phyloP scores from a whole-genome alignment of 1,140 invertebrate genomes.

The Micrasema longulum region DNA sequence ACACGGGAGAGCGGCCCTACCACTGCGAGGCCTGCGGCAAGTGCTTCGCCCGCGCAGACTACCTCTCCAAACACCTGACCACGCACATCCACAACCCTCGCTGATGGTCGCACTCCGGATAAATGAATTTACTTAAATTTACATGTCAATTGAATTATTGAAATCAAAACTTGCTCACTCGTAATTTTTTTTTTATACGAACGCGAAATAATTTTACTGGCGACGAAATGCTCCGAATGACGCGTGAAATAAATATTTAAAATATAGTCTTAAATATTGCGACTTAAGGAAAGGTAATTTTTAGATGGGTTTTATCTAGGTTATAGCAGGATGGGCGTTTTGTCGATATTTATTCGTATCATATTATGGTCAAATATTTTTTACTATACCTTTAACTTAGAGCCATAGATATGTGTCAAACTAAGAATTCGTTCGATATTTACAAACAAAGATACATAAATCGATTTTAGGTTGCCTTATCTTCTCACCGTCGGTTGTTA shows the following conservation, averaged over 20 bases:
- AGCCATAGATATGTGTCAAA: slow-evolving; percentile 52
- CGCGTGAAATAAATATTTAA: no score
- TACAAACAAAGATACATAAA: slow-evolving; percentile 51
- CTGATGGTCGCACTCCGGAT: slow-evolving; percentile 17
- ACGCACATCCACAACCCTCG: slow-evolving; percentile 83
- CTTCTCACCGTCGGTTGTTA: slow-evolving; percentile 55
- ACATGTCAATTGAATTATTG: slow-evolving; percentile 52
- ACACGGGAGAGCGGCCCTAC: slow-evolving; percentile 88
- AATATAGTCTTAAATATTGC: no score
- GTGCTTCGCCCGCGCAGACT: slow-evolving; percentile 89
- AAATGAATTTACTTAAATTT: slow-evolving; percentile 10
- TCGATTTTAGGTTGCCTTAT: slow-evolving; percentile 56
- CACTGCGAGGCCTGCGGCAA: slow-evolving; percentile 93
- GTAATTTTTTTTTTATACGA: slow-evolving; percentile 46
- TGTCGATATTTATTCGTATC: slow-evolving; percentile 38
- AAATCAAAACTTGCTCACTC: slow-evolving; percentile 36
- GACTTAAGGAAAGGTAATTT: no score
- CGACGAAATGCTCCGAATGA: slow-evolving; percentile 11
- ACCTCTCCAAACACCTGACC: slow-evolving; percentile 90
- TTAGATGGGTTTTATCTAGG: background rate
- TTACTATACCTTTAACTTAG: slow-evolving; percentile 55
- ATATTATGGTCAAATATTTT: slow-evolving; percentile 52
- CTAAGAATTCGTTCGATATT: slow-evolving; percentile 52
- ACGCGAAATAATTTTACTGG: slow-evolving; percentile 49
- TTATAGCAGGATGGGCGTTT: background rate